phyloP scores from a whole-genome alignment of 37 sponge, comb jelly and placozoan species.

The Beroe forskalii region DNA sequence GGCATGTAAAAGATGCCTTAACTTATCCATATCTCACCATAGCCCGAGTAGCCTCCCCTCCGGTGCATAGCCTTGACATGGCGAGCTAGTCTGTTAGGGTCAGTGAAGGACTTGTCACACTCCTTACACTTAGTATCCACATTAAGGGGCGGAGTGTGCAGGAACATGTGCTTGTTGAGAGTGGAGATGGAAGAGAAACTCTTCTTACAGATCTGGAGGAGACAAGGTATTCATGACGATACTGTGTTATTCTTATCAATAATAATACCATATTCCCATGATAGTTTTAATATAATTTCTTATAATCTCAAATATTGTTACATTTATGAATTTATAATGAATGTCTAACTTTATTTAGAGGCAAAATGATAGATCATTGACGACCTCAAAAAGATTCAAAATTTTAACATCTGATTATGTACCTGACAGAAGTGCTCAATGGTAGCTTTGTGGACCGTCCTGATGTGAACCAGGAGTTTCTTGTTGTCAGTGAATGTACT shows the following conservation, averaged over 20 bases:
- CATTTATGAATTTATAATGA: too few species aligned
- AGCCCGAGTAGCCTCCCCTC: not conserved
- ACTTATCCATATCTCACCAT: not conserved
- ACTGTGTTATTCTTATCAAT: too few species aligned
- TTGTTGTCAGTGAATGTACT: constrained; percentile 43
- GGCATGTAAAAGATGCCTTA: too few species aligned
- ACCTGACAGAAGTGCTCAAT: constrained; percentile 60
- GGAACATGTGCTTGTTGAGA: constrained; percentile 65
- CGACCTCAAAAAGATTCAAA: too few species aligned
- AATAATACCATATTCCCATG: too few species aligned
- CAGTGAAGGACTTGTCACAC: constrained; percentile 51
- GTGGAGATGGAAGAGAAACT: constrained; percentile 46
- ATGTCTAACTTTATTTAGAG: too few species aligned
- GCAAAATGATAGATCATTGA: too few species aligned
- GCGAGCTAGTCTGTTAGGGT: constrained; percentile 21
- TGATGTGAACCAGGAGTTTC: constrained; percentile 41
- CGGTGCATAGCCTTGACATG: constrained; percentile 53
- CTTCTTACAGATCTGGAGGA: constrained; percentile 54
- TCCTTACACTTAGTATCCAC: constrained; percentile 54
- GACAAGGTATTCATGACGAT: too few species aligned
- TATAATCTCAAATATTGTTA: too few species aligned
- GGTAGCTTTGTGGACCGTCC: constrained; percentile 40
- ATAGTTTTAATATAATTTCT: too few species aligned
- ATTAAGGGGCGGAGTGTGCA: constrained; percentile 45
- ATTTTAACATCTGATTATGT: too few species aligned